These are phyloP conservation scores for Mesocentrotus franciscanus DNA, from an alignment of 53 echinoderm and acorn worm genomes.

Conservation along the genomic window DNA sequence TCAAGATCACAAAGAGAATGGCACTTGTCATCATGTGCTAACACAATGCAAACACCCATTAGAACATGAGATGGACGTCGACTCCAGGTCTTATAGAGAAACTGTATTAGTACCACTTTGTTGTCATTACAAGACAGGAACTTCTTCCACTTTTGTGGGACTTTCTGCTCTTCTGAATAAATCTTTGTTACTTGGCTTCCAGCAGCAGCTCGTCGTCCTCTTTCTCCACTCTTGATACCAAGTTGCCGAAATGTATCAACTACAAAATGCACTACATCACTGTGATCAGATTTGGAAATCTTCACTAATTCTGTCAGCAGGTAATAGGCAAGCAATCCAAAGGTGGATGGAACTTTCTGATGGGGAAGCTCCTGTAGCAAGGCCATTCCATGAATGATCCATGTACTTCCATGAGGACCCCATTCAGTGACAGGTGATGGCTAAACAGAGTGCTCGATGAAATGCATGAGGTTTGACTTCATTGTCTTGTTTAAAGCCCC, in stretches of 20 bases:
- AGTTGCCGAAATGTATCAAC: slow-evolving; percentile 40
- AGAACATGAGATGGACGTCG: background rate
- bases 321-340: background rate
- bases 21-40: slow-evolving; percentile 50
- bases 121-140: slow-evolving; percentile 55
- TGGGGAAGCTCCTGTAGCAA: background rate
- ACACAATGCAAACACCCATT: slow-evolving; percentile 28
- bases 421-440: background rate
- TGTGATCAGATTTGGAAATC: background rate
- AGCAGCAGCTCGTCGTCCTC: slow-evolving; percentile 13
- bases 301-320: background rate
- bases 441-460: slow-evolving; percentile 5
- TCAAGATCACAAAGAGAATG: background rate
- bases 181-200: slow-evolving; percentile 41
- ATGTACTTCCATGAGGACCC: background rate
- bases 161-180: slow-evolving; percentile 55
- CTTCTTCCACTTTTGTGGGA: slow-evolving; percentile 68
- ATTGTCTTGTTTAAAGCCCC: slow-evolving; percentile 40
- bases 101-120: slow-evolving; percentile 41
- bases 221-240: slow-evolving; percentile 53
- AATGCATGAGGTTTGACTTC: slow-evolving; percentile 24
- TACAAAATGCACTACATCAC: slow-evolving; percentile 47
- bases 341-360: background rate
- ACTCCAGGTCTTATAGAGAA: slow-evolving; percentile 50
- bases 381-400: slow-evolving; percentile 57